Conservation (phyloP, 1,140 invertebrate genomes). For the Augochlora pura region DNA sequence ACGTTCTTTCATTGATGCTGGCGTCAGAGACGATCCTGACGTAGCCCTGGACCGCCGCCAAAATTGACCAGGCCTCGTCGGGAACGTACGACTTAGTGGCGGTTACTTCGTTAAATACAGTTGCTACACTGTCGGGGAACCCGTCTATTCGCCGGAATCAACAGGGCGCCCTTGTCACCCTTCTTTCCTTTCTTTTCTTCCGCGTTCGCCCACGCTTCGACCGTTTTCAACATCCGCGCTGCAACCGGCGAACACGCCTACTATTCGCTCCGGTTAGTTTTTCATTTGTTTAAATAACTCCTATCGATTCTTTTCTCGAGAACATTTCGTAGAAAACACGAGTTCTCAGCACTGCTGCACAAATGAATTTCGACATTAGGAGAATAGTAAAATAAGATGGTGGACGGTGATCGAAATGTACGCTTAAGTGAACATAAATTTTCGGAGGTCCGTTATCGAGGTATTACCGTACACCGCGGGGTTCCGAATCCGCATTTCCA, state of each 20-base stretch:
- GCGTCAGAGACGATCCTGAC: constrained; percentile 71
- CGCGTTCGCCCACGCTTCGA: too few species aligned
- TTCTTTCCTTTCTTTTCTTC: background rate
- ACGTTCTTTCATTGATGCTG: constrained; percentile 73
- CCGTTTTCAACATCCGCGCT: background rate
- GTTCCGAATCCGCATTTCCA: background rate
- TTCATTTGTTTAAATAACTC: too few species aligned
- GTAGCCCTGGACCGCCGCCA: constrained; percentile 68
- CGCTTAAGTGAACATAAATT: too few species aligned
- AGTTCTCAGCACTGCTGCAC: too few species aligned
- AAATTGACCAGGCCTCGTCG: constrained; percentile 49
- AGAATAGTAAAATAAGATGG: too few species aligned
- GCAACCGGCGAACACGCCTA: background rate
- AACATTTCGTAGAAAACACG: too few species aligned
- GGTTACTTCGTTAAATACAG: constrained; percentile 37
- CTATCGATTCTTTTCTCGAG: too few species aligned
- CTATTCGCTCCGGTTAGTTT: too few species aligned
- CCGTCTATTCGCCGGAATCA: constrained; percentile 20
- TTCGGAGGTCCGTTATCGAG: background rate
- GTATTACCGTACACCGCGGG: background rate
- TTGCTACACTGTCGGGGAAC: background rate
- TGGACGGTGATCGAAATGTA: too few species aligned
- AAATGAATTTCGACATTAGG: too few species aligned
- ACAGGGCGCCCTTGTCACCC: constrained; percentile 24
- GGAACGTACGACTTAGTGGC: constrained; percentile 29